Evolutionary conservation across 1,140 invertebrate species (phyloP).

Genomic region (Calliphora vicina): DNA sequence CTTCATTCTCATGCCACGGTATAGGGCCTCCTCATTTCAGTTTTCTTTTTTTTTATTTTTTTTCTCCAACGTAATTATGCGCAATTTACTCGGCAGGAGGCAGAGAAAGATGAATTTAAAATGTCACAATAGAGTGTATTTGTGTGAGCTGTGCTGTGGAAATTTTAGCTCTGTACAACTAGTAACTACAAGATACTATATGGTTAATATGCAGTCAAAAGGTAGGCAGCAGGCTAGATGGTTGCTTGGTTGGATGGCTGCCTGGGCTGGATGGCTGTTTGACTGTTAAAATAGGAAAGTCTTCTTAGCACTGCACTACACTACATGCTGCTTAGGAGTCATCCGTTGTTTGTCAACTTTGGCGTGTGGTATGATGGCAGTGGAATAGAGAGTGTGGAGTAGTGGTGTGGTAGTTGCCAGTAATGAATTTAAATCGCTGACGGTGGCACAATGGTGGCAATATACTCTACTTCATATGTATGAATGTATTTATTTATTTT

Average conservation of each 20-base stretch:
- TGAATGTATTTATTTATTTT: background rate
- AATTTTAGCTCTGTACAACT: too few relatives aligned
- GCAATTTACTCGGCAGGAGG: conserved; percentile 15
- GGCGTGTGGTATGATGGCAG: background rate
- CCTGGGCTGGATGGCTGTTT: background rate
- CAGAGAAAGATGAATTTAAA: conserved; percentile 1
- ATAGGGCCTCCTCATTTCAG: background rate
- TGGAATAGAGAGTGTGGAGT: background rate
- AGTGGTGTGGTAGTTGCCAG: background rate
- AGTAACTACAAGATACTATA: background rate
- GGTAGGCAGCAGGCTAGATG: background rate
- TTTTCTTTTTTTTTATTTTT: background rate
- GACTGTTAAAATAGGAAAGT: background rate
- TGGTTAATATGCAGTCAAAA: background rate
- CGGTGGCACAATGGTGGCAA: conserved; percentile 5
- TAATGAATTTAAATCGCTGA: background rate
- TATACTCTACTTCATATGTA: background rate
- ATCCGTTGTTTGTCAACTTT: background rate
- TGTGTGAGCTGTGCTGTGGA: background rate
- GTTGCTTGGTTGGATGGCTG: background rate
- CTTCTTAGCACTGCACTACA: background rate
- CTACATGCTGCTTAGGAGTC: background rate
- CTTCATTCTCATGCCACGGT: background rate
- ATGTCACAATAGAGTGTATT: background rate
- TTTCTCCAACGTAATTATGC: background rate